Conservation (phyloP, 2,113 vertebrate species). For the Cavia aperea region DNA sequence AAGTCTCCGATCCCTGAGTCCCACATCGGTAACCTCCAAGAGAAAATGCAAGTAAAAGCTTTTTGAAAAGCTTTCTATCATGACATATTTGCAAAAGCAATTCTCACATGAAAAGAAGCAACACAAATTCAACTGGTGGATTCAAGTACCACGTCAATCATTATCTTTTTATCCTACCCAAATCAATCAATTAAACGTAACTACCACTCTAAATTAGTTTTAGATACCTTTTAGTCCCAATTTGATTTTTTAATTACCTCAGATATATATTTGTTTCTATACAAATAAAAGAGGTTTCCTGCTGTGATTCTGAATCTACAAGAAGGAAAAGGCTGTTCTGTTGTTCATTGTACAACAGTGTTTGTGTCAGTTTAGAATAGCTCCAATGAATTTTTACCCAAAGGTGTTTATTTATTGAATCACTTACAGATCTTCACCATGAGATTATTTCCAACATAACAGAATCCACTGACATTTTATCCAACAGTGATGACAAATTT, state of each 20-base stretch:
- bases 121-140: slow-evolving; percentile 56
- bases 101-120: slow-evolving; percentile 43
- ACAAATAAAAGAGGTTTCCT: slow-evolving; percentile 43
- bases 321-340: not conserved
- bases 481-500: not conserved
- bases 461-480: not conserved
- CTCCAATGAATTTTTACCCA: not conserved
- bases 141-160: slow-evolving; percentile 60
- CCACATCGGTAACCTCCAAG: not conserved
- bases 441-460: not conserved
- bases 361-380: not conserved
- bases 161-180: slow-evolving; percentile 60
- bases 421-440: not conserved
- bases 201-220: slow-evolving; percentile 63
- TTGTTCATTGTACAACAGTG: not conserved
- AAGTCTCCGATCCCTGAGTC: not conserved
- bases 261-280: slow-evolving; percentile 51
- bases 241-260: slow-evolving; percentile 60
- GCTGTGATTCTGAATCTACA: not conserved
- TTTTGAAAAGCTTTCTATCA: slow-evolving; percentile 31
- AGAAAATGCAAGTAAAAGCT: slow-evolving; percentile 1
- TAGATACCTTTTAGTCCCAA: slow-evolving; percentile 70
- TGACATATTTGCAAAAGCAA: slow-evolving; percentile 48
- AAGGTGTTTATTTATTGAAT: slow-evolving; percentile 17
- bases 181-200: slow-evolving; percentile 62